Evolutionary conservation across 2,888 invertebrate genomes (phyloP).

Genomic region (Pterostichus madidus): DNA sequence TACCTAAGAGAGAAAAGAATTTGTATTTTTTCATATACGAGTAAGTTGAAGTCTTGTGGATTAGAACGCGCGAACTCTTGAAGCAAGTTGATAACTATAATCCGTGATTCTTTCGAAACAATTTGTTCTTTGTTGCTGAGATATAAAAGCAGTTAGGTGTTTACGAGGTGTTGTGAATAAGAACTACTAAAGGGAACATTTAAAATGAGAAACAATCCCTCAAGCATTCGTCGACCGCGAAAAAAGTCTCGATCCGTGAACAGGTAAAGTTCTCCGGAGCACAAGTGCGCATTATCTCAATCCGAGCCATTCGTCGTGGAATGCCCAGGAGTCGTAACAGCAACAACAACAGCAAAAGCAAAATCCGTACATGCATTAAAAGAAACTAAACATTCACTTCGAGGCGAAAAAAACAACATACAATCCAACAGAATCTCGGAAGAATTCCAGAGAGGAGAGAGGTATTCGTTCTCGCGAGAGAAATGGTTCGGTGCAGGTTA

Average conservation of each 20-base stretch:
- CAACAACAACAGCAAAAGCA: neutral
- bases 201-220: slow-evolving; percentile 26
- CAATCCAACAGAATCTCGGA: slow-evolving; percentile 53
- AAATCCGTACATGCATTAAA: slow-evolving; percentile 54
- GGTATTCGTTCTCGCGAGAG: neutral
- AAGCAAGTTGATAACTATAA: too few relatives aligned
- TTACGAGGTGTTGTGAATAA: neutral
- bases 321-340: slow-evolving; percentile 43
- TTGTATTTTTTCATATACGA: too few relatives aligned
- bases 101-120: too few relatives aligned
- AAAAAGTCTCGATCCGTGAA: neutral
- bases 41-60: too few relatives aligned
- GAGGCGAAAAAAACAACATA: slow-evolving; percentile 31
- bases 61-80: too few relatives aligned
- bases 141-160: too few relatives aligned
- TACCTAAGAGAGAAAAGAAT: too few relatives aligned
- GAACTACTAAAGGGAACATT: slow-evolving; percentile 5
- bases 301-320: slow-evolving; percentile 39
- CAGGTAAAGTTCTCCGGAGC: slow-evolving; percentile 28
- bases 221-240: neutral
- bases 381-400: slow-evolving; percentile 50
- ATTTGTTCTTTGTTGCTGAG: too few relatives aligned
- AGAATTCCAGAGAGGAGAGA: slow-evolving; percentile 36
- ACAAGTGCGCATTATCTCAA: slow-evolving; percentile 34
- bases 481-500: slow-evolving; percentile 8